phyloP scores from a whole-genome alignment of 2,113 vertebrate species.

The Ornithorhynchus anatinus region DNA sequence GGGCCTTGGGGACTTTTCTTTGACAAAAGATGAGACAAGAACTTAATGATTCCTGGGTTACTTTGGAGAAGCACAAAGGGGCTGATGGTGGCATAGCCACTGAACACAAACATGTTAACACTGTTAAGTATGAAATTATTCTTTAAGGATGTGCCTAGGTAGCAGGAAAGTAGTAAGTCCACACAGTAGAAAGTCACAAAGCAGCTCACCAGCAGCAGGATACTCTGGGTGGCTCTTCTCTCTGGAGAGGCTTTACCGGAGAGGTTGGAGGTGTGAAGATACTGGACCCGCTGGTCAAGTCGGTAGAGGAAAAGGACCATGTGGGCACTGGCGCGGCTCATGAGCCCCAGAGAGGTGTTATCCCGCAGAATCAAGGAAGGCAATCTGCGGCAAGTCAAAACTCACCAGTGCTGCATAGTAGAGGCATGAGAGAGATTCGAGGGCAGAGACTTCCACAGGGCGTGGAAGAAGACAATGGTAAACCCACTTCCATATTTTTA shows the following conservation, averaged over 20 bases:
- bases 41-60: neutral
- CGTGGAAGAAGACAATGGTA: too few relatives aligned
- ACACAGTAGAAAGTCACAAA: neutral
- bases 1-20: neutral
- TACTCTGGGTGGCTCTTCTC: neutral
- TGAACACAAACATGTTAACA: neutral
- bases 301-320: neutral
- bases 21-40: neutral
- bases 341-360: conserved; percentile 3
- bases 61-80: neutral
- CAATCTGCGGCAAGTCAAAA: too few relatives aligned
- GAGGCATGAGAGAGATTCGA: too few relatives aligned
- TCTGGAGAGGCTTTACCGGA: neutral
- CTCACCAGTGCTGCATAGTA: too few relatives aligned
- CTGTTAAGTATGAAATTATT: neutral
- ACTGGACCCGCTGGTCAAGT: neutral
- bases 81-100: neutral
- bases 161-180: neutral
- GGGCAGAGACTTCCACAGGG: too few relatives aligned
- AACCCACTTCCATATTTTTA: too few relatives aligned
- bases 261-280: neutral
- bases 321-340: neutral
- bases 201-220: neutral
- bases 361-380: too few relatives aligned
- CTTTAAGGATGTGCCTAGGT: neutral